phyloP scores from a whole-genome alignment of 2,113 vertebrate species.

The Lepisosteus osseus region DNA sequence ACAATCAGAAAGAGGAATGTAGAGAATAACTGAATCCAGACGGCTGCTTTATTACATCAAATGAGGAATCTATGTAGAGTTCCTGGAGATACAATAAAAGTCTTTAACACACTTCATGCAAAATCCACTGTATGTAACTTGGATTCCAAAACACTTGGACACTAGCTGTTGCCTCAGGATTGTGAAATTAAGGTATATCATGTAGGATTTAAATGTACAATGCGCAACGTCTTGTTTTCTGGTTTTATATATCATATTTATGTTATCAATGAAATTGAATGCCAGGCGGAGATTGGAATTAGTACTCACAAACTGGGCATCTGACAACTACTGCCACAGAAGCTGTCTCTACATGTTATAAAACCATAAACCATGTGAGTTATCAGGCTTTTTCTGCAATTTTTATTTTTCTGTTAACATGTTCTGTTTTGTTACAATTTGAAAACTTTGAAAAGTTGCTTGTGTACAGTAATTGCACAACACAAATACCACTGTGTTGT shows the following conservation, averaged over 20 bases:
- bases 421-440: too few species aligned
- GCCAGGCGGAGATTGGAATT: too few species aligned
- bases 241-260: neutral
- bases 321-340: too few species aligned
- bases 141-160: neutral
- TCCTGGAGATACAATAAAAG: constrained; percentile 19
- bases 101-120: constrained; percentile 9
- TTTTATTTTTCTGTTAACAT: too few species aligned
- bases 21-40: constrained; percentile 20
- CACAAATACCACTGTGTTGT: too few species aligned
- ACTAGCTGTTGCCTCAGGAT: constrained; percentile 1
- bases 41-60: constrained; percentile 16
- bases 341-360: too few species aligned
- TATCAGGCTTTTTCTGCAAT: too few species aligned
- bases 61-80: constrained; percentile 12
- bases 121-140: neutral
- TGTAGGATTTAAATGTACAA: neutral
- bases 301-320: too few species aligned
- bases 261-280: too few species aligned
- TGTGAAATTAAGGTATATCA: constrained; percentile 3
- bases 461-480: too few species aligned
- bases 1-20: constrained; percentile 16
- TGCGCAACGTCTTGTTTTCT: neutral
- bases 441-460: too few species aligned
- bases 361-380: too few species aligned